Conservation (phyloP, 2,888 invertebrate species). For the Tenthredo notha region DNA sequence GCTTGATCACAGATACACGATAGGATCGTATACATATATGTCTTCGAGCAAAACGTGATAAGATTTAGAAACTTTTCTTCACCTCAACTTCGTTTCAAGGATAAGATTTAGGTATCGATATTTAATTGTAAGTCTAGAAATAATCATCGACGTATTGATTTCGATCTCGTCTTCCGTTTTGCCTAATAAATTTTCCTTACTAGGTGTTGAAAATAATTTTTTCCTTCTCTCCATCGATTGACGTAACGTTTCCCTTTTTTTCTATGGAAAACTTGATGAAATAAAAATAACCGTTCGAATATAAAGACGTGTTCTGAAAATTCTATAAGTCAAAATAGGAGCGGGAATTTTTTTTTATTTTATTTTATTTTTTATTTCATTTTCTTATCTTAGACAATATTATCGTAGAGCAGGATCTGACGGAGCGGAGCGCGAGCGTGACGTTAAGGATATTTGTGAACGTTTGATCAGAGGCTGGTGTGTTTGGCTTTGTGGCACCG, state of each 20-base stretch:
- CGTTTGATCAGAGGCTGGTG: constrained; percentile 11
- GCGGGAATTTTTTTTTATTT: not conserved
- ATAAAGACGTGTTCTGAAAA: not conserved
- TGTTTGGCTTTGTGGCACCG: constrained; percentile 50
- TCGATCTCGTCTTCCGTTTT: too few relatives aligned
- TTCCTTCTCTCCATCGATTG: too few relatives aligned
- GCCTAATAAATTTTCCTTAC: too few relatives aligned
- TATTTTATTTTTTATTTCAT: too few relatives aligned
- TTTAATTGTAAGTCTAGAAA: too few relatives aligned
- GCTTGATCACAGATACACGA: not conserved
- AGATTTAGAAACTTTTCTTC: not conserved
- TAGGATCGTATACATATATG: not conserved
- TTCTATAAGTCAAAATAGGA: not conserved
- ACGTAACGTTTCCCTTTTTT: too few relatives aligned
- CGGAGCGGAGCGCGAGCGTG: not conserved
- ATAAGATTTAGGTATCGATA: not conserved
- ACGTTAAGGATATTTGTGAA: constrained; percentile 33
- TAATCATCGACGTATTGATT: too few relatives aligned
- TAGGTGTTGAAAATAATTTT: too few relatives aligned
- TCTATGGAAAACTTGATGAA: not conserved
- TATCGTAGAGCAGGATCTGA: constrained; percentile 26
- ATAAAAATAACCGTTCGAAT: not conserved
- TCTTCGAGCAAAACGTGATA: not conserved
- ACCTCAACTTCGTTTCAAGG: not conserved
- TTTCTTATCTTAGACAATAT: constrained; percentile 6